Conservation (phyloP, 2,113 vertebrate genomes). For the Labeo rohita region DNA sequence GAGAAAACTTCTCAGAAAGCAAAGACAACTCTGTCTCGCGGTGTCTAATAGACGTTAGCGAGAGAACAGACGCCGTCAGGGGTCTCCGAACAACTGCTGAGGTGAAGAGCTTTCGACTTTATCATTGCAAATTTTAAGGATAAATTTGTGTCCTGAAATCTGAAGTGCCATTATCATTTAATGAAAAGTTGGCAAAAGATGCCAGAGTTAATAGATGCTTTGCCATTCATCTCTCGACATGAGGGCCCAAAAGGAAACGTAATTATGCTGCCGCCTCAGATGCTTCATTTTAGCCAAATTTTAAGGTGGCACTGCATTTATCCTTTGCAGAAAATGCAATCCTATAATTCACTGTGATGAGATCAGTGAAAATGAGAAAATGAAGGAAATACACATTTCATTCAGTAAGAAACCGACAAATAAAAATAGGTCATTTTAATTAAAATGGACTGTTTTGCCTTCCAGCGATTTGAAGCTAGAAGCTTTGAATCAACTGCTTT, state of each 20-base stretch:
- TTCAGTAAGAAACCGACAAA: too few species aligned
- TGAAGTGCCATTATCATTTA: constrained; percentile 20
- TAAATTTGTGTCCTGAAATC: not conserved
- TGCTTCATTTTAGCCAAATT: not conserved
- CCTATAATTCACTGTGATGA: not conserved
- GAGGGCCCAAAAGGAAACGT: not conserved
- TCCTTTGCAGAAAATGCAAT: not conserved
- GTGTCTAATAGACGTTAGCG: constrained; percentile 44
- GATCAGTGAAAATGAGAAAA: not conserved
- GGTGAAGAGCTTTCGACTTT: constrained; percentile 7
- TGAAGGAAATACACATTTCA: not conserved
- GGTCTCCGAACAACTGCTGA: constrained; percentile 40
- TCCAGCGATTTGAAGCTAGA: too few species aligned
- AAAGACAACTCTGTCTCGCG: constrained; percentile 46
- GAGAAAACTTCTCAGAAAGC: constrained; percentile 44
- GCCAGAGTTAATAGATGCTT: constrained; percentile 10
- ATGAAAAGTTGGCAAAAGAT: constrained; percentile 38
- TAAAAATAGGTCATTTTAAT: too few species aligned
- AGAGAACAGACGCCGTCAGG: constrained; percentile 44
- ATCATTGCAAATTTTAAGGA: constrained; percentile 7
- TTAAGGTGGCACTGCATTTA: not conserved
- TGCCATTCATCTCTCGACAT: not conserved
- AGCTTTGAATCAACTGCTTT: too few species aligned
- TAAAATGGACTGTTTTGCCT: too few species aligned
- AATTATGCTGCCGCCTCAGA: constrained; percentile 1